Evolutionary conservation across 2,797 vertebrate species (phyloP).

Genomic region (Tadarida brasiliensis): DNA sequence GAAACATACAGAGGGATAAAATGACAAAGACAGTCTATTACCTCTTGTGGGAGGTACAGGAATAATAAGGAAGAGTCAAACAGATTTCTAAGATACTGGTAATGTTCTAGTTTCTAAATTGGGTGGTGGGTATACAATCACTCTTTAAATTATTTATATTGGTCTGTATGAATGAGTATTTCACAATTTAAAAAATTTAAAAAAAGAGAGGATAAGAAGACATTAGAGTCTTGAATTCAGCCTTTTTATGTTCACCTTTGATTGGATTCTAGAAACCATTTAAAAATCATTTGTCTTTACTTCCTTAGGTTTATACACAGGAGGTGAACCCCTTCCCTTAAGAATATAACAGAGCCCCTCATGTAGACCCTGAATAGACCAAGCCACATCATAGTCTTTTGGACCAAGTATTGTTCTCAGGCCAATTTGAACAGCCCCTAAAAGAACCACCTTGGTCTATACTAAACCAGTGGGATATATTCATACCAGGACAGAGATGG

Average conservation of each 20-base stretch:
- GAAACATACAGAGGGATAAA: background rate
- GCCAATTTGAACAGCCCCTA: background rate
- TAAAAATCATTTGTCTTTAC: slow-evolving; percentile 20
- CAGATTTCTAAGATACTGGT: background rate
- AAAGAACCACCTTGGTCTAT: background rate
- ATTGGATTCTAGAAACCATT: background rate
- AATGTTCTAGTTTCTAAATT: background rate
- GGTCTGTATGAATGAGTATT: background rate
- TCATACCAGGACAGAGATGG: background rate
- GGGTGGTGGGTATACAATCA: background rate
- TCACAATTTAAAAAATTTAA: slow-evolving; percentile 11
- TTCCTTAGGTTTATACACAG: background rate
- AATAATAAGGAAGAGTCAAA: background rate
- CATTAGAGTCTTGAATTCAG: background rate
- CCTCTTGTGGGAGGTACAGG: background rate
- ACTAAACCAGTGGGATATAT: background rate
- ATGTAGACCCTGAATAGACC: background rate
- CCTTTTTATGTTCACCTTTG: slow-evolving; percentile 6
- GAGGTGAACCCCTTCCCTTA: background rate
- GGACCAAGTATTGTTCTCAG: background rate
- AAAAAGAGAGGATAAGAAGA: background rate
- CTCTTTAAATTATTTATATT: slow-evolving; percentile 6
- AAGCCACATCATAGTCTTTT: background rate
- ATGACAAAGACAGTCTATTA: background rate
- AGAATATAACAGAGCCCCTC: background rate